Base-by-base conservation (phyloP, 2,113 vertebrate species). In the Heloderma charlesbogerti region DNA sequence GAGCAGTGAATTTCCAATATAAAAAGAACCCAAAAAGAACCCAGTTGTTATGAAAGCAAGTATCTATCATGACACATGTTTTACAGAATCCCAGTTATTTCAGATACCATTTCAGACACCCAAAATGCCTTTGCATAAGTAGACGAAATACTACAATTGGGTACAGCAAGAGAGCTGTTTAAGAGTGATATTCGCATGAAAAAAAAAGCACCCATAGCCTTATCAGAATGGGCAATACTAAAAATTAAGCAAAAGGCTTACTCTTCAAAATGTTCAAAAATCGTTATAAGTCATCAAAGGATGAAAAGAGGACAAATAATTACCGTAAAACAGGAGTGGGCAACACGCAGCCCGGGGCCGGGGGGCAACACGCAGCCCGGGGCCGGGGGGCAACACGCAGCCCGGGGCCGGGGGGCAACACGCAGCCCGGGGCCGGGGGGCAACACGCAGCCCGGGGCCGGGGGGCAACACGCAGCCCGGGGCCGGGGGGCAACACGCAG, bases 301-400 rank as follows among this genome's bases (percentile, higher is more conserved):
- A 90, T 92, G 88, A 91, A 72, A 84, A 94, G 90, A 90, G 40
- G 93, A n/a, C n/a, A n/a, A n/a, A n/a, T n/a, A n/a, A n/a, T n/a
- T n/a, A n/a, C n/a, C n/a, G n/a, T n/a, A n/a, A n/a, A n/a, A n/a
- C n/a, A n/a, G n/a, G n/a, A n/a, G n/a, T n/a, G n/a, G n/a, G 60
- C 60, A 10, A 63, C 20, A 22, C 60, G 22, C 20, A 63, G 60
- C 60, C 60, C 20, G n/a, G n/a, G n/a, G n/a, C n/a, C n/a, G n/a
- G n/a, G n/a, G n/a, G n/a, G 60, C 60, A 10, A 63, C 20, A 22
- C 60, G 22, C 20, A 63, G 60, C 60, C 60, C 20, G n/a, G n/a
- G n/a, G n/a, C n/a, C n/a, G n/a, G n/a, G n/a, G n/a, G n/a, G 60
- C 60, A 10, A 63, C 20, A 22, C 60, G 22, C 20, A 63, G 60